phyloP scores from a whole-genome alignment of 2,888 invertebrate species.

The Tenthredo scrophulariae region DNA sequence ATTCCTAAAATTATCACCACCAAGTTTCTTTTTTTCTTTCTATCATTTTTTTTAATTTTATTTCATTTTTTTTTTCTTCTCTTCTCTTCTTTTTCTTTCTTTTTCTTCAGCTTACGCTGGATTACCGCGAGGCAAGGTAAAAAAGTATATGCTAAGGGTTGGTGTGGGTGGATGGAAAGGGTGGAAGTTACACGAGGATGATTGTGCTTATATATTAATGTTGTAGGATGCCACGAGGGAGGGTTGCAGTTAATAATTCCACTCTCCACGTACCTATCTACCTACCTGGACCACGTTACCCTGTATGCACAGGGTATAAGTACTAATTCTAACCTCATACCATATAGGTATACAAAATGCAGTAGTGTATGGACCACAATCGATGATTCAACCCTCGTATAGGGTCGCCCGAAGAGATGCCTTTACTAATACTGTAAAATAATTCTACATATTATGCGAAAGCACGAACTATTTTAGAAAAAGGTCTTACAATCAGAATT shows the following conservation, averaged over 20 bases:
- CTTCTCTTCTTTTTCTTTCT: neutral
- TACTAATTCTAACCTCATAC: neutral
- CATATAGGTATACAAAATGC: neutral
- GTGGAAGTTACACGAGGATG: conserved; percentile 59
- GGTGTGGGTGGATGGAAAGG: conserved; percentile 28
- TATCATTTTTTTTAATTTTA: neutral
- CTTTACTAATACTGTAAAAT: too few relatives aligned
- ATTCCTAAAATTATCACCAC: conserved; percentile 61
- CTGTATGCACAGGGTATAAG: neutral
- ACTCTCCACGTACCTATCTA: conserved; percentile 28
- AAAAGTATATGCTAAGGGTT: conserved; percentile 18
- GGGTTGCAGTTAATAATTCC: conserved; percentile 70
- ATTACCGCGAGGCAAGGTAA: conserved; percentile 20
- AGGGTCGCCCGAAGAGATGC: neutral
- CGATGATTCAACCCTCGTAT: neutral
- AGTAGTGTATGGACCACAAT: neutral
- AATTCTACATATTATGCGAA: too few relatives aligned
- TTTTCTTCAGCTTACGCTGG: neutral
- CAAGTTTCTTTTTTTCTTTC: conserved; percentile 27
- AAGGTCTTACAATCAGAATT: too few relatives aligned
- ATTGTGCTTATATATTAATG: conserved; percentile 69
- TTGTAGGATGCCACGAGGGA: conserved; percentile 64
- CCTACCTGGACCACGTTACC: conserved; percentile 9
- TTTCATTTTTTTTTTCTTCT: neutral
- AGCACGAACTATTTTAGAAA: too few relatives aligned